Evolutionary conservation across 1,140 invertebrate species (phyloP).

Genomic region (Eufriesea mexicana): DNA sequence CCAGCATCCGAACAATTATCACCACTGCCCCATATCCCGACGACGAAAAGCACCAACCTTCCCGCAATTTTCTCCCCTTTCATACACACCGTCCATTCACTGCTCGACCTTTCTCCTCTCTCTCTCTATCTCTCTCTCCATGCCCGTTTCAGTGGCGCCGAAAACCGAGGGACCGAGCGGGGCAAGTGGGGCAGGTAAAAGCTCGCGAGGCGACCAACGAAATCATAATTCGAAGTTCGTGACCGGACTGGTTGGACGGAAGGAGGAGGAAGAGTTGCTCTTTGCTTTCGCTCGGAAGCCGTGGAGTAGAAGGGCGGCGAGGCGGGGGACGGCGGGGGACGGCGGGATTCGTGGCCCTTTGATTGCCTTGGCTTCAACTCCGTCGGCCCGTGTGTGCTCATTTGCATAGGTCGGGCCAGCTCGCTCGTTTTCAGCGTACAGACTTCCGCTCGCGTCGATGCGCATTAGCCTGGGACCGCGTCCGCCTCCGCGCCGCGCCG

Average conservation of each 20-base stretch:
- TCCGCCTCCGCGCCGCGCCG: background rate
- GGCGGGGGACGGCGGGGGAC: background rate
- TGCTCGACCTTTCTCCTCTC: background rate
- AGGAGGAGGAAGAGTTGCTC: background rate
- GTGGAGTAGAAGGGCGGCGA: background rate
- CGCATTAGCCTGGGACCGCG: constrained; percentile 20
- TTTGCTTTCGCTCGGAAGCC: background rate
- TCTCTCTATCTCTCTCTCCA: too few species aligned
- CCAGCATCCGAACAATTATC: constrained; percentile 20
- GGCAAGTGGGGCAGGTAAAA: constrained; percentile 16
- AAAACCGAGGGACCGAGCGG: background rate
- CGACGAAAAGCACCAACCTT: background rate
- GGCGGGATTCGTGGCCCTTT: constrained; percentile 31
- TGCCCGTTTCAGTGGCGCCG: background rate
- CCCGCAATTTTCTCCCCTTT: background rate
- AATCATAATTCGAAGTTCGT: constrained; percentile 53
- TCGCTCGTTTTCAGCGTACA: constrained; percentile 36
- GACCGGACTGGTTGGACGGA: constrained; percentile 20
- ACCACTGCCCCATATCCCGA: background rate
- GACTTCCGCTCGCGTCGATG: constrained; percentile 44
- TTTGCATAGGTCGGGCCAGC: constrained; percentile 42
- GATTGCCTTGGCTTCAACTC: constrained; percentile 35
- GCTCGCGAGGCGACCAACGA: constrained; percentile 27
- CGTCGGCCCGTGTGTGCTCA: constrained; percentile 36
- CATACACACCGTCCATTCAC: constrained; percentile 13